These are phyloP conservation scores for Rhabdornis inornatus DNA, from an alignment of 2,113 vertebrate genomes.

Conservation along the genomic window DNA sequence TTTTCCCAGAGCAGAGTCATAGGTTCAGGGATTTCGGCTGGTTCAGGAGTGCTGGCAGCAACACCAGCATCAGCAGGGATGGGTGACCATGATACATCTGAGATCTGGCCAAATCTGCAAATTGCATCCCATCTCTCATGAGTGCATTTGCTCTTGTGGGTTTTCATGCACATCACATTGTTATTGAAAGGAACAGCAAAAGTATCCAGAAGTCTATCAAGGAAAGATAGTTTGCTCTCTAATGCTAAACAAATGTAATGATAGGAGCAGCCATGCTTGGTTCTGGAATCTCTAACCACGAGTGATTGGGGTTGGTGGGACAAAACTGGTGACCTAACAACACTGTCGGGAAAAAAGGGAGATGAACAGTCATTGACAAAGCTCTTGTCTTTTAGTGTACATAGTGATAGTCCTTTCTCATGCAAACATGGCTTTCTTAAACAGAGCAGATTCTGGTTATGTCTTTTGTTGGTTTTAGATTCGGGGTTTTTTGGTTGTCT, in stretches of 20 bases:
- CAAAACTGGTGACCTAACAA: not conserved
- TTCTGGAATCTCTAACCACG: not conserved
- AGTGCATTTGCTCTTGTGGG: not conserved
- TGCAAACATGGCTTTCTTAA: not conserved
- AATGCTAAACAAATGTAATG: not conserved
- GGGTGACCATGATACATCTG: not conserved
- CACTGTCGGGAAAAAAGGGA: not conserved
- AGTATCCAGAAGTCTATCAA: not conserved
- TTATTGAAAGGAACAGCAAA: not conserved
- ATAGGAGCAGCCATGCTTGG: not conserved
- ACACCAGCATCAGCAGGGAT: not conserved
- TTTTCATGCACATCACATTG: not conserved
- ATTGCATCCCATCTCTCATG: not conserved
- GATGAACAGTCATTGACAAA: not conserved
- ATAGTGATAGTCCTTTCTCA: not conserved
- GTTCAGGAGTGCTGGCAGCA: not conserved
- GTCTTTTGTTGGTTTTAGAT: not conserved
- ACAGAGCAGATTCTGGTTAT: not conserved
- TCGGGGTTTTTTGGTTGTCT: not conserved
- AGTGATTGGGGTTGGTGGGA: not conserved
- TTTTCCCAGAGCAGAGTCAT: not conserved
- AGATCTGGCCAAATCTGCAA: not conserved
- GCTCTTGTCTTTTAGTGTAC: not conserved
- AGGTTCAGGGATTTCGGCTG: not conserved
- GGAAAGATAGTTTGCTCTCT: not conserved